These are phyloP conservation scores for Lepidothrix coronata DNA, from an alignment of 2,113 vertebrate genomes.

Conservation along the genomic window DNA sequence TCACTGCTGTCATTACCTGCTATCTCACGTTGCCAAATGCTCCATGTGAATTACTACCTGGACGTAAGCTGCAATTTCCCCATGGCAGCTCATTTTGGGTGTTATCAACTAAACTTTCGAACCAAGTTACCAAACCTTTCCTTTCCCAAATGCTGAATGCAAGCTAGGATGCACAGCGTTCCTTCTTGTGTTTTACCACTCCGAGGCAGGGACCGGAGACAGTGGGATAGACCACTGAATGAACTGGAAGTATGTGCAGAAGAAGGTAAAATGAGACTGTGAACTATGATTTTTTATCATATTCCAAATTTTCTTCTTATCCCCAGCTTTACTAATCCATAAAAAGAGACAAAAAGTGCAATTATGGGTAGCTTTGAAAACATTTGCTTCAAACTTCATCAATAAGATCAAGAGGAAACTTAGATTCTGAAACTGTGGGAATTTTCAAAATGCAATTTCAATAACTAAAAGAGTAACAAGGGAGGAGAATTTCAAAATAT, in stretches of 20 bases:
- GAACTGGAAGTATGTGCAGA: background rate
- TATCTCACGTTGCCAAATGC: background rate
- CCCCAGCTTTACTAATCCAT: background rate
- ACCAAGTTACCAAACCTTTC: background rate
- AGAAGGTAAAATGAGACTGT: background rate
- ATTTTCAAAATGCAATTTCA: conserved; percentile 41
- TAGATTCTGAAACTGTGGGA: background rate
- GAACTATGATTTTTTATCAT: background rate
- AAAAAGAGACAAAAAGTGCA: background rate
- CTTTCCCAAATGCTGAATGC: rapidly evolving
- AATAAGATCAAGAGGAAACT: background rate
- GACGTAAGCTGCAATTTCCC: background rate
- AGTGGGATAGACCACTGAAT: rapidly evolving
- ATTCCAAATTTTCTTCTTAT: background rate
- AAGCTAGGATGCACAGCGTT: rapidly evolving
- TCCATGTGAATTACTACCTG: background rate
- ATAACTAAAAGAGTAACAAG: background rate
- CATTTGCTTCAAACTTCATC: background rate
- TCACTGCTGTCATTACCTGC: background rate
- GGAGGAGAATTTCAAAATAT: conserved; percentile 45
- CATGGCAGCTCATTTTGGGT: background rate
- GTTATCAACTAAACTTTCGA: background rate
- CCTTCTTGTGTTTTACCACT: background rate
- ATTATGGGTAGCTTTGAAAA: background rate
- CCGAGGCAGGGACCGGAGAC: rapidly evolving